Base-by-base conservation (phyloP, 2,113 vertebrate species). In the Alligator sinensis region DNA sequence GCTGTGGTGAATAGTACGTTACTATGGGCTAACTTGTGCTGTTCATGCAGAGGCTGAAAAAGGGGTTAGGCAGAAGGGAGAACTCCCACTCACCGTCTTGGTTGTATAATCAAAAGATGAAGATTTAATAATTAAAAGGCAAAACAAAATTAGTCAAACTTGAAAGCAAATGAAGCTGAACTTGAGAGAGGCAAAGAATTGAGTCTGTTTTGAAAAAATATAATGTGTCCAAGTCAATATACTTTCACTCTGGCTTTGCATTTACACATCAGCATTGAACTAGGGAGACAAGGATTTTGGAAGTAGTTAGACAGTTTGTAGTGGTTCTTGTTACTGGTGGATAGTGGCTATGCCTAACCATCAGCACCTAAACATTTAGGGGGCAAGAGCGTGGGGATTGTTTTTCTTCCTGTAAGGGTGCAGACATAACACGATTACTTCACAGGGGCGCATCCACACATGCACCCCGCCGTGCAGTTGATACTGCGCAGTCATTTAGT, bases 11-110 rank as follows among this genome's bases (percentile, higher is more conserved):
- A 47, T 80, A 92, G 57, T 16, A 25, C 34, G 87, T 94, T 64
- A 61, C 77, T 68, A 84, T 82, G 78, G 89, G 61, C 80, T 94
- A 86, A 93, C 80, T 84, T 86, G 61, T 76, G 74, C 19, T 9
- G 12, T 92, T 96, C 82, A 80, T 84, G 64, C 70, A 55, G 84
- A 91, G 88, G 54, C 68, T 77, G 57, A 24, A 22, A 60, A 87
- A 80, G 55, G 76, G 77, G 66, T 66, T 72, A 74, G 87, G 82
- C 68, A 76, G 60, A 28, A 30, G 54, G 61, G 58, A 27, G 30
- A 59, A 74, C 84, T 64, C 11, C 30, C 83, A 21, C 19, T 87
- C 1, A 0, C 54, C 79, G 0, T 91, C 38, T 10, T 89, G 10
- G 54, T 58, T 91, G 54, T 78, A 60, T 81, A 89, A 84, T 88